Conservation (phyloP, 2,888 invertebrate genomes). For the Druceiella hillmani region DNA sequence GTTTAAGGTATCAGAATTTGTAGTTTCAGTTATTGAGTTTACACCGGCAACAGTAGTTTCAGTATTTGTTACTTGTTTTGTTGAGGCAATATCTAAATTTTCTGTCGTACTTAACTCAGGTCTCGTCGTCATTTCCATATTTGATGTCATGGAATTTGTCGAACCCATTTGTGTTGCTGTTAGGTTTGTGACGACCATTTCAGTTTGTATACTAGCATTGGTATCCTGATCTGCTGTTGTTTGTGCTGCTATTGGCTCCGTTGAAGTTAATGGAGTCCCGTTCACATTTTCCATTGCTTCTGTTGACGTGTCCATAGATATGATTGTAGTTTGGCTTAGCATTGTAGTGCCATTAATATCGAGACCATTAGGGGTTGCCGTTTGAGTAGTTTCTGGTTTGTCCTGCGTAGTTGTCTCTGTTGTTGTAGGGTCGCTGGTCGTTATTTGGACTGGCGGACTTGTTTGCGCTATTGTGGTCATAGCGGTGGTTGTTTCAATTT, state of each 20-base stretch:
- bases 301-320: too few relatives aligned
- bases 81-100: slow-evolving; percentile 10
- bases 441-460: slow-evolving; percentile 14
- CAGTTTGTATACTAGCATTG: too few relatives aligned
- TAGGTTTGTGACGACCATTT: too few relatives aligned
- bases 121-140: slow-evolving; percentile 12
- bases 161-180: too few relatives aligned
- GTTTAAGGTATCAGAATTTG: too few relatives aligned
- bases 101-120: slow-evolving; percentile 17
- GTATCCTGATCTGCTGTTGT: slow-evolving; percentile 21
- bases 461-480: slow-evolving; percentile 12
- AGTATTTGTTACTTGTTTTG: slow-evolving; percentile 2
- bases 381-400: too few relatives aligned
- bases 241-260: slow-evolving; percentile 10
- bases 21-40: too few relatives aligned
- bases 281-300: slow-evolving; percentile 26
- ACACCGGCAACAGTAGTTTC: background rate
- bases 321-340: too few relatives aligned
- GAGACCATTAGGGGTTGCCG: too few relatives aligned
- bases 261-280: slow-evolving; percentile 15
- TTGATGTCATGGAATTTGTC: slow-evolving; percentile 13
- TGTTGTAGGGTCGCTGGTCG: slow-evolving; percentile 24
- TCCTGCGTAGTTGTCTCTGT: too few relatives aligned
- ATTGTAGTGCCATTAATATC: too few relatives aligned
- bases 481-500: slow-evolving; percentile 18